These are phyloP conservation scores for Albula goreensis DNA, from an alignment of 2,113 vertebrate genomes.

Conservation along the genomic window DNA sequence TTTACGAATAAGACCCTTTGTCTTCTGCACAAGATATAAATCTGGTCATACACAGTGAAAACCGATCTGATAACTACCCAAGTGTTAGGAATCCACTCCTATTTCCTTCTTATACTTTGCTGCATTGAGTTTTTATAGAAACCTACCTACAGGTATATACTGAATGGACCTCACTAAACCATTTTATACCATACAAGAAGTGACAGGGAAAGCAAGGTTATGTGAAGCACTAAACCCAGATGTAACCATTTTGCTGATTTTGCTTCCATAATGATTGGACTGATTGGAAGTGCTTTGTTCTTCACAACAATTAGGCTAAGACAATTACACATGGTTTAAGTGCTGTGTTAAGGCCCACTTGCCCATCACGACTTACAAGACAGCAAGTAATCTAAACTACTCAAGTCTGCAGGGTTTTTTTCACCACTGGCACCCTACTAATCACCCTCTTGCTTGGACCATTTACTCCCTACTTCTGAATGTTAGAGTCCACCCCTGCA, in stretches of 20 bases:
- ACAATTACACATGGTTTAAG: background rate
- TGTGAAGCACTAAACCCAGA: background rate
- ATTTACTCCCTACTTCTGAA: background rate
- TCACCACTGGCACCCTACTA: background rate
- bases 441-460: background rate
- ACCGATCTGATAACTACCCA: slow-evolving; percentile 14
- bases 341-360: background rate
- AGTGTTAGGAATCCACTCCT: background rate
- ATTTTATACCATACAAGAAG: background rate
- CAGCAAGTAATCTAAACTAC: background rate
- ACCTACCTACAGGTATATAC: background rate
- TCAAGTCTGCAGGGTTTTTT: background rate
- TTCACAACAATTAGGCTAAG: background rate
- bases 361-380: background rate
- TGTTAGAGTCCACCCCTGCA: background rate
- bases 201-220: background rate
- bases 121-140: background rate
- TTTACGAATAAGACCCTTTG: background rate
- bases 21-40: background rate
- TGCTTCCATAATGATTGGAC: background rate
- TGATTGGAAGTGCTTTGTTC: background rate
- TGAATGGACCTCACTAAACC: background rate
- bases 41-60: slow-evolving; percentile 8
- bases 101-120: background rate
- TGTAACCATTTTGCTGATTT: background rate